Evolutionary conservation across 2,113 vertebrate species (phyloP), one percentile per base, ranked within the genome.

Genomic region (Phodopus roborovskii): DNA sequence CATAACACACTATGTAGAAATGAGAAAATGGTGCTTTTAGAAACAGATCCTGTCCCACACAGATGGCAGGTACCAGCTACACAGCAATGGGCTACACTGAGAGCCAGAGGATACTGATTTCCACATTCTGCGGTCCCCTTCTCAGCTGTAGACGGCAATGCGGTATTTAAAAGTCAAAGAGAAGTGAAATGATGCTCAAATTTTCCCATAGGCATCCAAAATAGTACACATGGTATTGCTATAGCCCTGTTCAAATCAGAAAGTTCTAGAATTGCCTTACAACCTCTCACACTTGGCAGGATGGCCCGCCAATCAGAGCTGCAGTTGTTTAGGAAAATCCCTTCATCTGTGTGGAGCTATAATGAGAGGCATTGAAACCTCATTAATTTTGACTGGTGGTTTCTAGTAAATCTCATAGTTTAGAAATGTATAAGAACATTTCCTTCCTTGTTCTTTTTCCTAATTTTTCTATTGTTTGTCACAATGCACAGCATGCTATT

Each of bases 321-420:
- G 36, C 42, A 60, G 4, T 7, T 83, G 78, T 24, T 86, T n/a
- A 71, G 26, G 0, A 42, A 12, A 50, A 8, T 15, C 9, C 20
- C 19, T 50, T 87, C 70, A 39, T 71, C 39, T 74, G 15, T 58
- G 19, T 56, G 39, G 50, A n/a, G 30, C n/a, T 45, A 3, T 39
- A 39, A 92, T 64, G 30, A 94, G 68, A 58, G 56, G 11, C 36
- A 68, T 84, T 66, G 60, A 84, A 45, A 68, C 28, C n/a, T 50
- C 48, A 60, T 58, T 88, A 73, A 79, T 83, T 91, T 86, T 91
- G n/a, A 73, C 33, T 26, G 15, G 11, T 83, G 53, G 39, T 77
- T 92, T 75, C 64, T 53, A 75, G 33, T 45, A 28, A 88, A n/a
- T 70, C 58, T 95, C 71, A 13, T 92, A 91, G 30, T 82, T 93